Evolutionary conservation across 2,888 invertebrate species (phyloP).

Genomic region (Aporophyla lueneburgensis): DNA sequence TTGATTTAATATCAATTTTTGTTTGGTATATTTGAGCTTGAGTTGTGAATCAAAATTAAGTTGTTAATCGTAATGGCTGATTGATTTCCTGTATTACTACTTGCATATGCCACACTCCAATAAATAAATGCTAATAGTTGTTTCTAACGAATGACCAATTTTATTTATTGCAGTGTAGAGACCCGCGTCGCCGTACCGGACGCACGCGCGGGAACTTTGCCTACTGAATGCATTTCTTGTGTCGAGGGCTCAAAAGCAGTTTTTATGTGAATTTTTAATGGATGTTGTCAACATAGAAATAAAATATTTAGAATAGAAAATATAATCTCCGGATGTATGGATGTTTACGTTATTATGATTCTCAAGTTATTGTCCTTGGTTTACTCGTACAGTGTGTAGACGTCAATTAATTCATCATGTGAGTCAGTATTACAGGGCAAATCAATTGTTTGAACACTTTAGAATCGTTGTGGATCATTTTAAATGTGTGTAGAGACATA

Average conservation of each 20-base stretch:
- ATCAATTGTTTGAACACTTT: conserved; percentile 66
- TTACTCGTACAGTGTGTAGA: conserved; percentile 67
- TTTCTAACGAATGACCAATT: conserved; percentile 53
- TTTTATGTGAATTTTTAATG: conserved; percentile 88
- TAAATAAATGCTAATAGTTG: conserved; percentile 59
- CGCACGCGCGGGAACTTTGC: conserved; percentile 64
- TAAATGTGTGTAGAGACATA: conserved; percentile 23
- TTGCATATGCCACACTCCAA: conserved; percentile 56
- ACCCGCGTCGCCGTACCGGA: conserved; percentile 65
- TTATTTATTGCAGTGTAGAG: conserved; percentile 83
- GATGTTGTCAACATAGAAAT: conserved; percentile 79
- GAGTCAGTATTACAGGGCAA: conserved; percentile 90
- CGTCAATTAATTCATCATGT: conserved; percentile 85
- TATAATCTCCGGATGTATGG: conserved; percentile 78
- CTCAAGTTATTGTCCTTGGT: conserved; percentile 73
- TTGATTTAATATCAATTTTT: conserved; percentile 28
- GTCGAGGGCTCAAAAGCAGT: conserved; percentile 88
- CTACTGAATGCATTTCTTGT: conserved; percentile 83
- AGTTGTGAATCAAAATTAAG: conserved; percentile 25
- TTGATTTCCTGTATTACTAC: conserved; percentile 59
- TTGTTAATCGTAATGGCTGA: conserved; percentile 24
- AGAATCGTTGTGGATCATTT: conserved; percentile 49
- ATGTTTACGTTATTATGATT: conserved; percentile 72
- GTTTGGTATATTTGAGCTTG: conserved; percentile 54
- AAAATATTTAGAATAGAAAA: conserved; percentile 71